Base-by-base conservation (phyloP, 2,797 vertebrate species). In the Protosalanx chinensis region DNA sequence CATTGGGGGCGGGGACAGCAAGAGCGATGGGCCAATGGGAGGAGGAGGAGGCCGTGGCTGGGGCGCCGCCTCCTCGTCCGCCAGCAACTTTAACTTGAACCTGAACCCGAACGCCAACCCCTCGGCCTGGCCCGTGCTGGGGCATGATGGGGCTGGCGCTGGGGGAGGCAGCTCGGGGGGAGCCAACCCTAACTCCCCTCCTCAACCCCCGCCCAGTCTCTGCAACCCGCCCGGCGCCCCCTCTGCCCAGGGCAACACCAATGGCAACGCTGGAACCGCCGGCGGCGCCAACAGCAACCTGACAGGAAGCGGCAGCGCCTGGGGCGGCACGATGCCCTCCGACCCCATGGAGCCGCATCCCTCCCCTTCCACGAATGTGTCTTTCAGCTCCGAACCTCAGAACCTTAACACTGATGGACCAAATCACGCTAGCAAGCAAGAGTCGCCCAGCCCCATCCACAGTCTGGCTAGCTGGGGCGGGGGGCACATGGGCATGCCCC, bases 391-490 rank as follows among this genome's bases (percentile, higher is more conserved):
- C 90, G 97, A 97, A 94, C 96, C 97, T 96, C 97, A 96, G 88
- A 98, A 96, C 94, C 95, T 97, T 94, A 96, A 97, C 96, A 95
- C 96, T 94, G 96, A 98, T 91, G 97, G 97, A 98, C 97, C 97
- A 98, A 98, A 97, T 96, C 96, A 97, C 94, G 85, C 79, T 6
- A 90, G 90, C 69, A 88, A 82, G 70, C 73, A 89, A 83, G 91
- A 92, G 83, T 80, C 89, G 32, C 87, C 82, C 35, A 91, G 88
- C 91, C 94, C 95, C 86, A 88, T 94, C 88, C 94, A 90, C 90
- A 94, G 91, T 91, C 88, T 96, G 93, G 91, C 96, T 76, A 93
- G 94, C 89, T 98, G 97, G 97, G 95, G 95, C 2, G 41, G 41
- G 41, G 41, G 2, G 8, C 41, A 46, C 41, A 46, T 46, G 32